Conservation (phyloP, 2,113 vertebrate genomes). For the Macquaria australasica region DNA sequence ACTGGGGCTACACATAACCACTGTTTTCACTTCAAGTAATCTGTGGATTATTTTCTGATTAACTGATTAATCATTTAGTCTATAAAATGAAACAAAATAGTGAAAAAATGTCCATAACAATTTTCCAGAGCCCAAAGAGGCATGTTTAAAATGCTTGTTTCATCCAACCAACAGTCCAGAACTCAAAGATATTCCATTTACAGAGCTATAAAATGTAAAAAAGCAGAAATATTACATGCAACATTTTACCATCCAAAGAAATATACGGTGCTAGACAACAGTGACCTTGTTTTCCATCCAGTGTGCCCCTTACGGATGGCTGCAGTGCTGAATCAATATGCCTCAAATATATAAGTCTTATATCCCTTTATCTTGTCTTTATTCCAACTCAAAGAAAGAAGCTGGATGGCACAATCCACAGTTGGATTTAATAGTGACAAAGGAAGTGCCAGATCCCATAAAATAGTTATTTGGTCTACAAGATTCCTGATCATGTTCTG, state of each 20-base stretch:
- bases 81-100: not conserved
- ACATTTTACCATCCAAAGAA: not conserved
- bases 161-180: too few relatives aligned
- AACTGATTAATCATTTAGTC: not conserved
- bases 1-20: not conserved
- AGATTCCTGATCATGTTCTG: slow-evolving; percentile 24
- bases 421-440: slow-evolving; percentile 8
- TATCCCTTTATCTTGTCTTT: not conserved
- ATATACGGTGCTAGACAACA: not conserved
- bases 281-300: not conserved
- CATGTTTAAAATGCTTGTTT: not conserved
- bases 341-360: not conserved
- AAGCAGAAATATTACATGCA: not conserved
- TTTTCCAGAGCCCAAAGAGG: not conserved
- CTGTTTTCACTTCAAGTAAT: not conserved
- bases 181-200: not conserved
- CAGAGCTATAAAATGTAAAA: not conserved
- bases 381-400: not conserved
- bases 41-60: not conserved
- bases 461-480: not conserved
- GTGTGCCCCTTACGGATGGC: too few relatives aligned
- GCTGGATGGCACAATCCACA: not conserved
- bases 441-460: slow-evolving; percentile 22
- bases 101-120: not conserved
- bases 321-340: not conserved